Evolutionary conservation across 2,888 invertebrate genomes (phyloP), one percentile per base, ranked within the genome.

Genomic region (Cephus sareptanus): DNA sequence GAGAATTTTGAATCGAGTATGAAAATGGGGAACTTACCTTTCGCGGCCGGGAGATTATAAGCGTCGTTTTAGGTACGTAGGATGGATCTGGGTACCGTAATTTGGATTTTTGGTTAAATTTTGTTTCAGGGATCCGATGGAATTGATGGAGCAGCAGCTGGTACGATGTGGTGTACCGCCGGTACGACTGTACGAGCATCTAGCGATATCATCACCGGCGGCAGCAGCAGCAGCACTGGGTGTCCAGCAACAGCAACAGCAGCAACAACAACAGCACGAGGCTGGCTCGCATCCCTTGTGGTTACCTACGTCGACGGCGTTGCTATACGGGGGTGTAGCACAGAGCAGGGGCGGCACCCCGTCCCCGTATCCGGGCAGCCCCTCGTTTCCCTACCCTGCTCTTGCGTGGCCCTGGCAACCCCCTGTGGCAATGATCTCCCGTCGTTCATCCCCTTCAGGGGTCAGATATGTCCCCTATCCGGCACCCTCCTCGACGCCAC

Each of bases 381-480:
- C 86, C 15, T 80, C 87, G 11, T 89, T 89, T 73, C 84, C 88
- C 13, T 89, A 89, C 79, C 82, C 86, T 13, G 87, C 88, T 56
- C 83, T 90, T 13, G 86, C 89, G 79, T 91, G 90, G 90, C 87
- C 90, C 81, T 91, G 91, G 91, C 91, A 90, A 84, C 90, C 90
- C 71, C 84, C 87, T 71, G 86, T 89, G 77, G 85, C 90, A 75
- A 89, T 89, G 79, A 88, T 89, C 83, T 88, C 90, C 69, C 86
- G 89, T 77, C 87, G 89, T 79, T 85, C 90, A 76, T 90, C 91
- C 76, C 89, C 91, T 74, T 87, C 87, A 80, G 94, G 82, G 77
- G 82, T 88, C 79, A 89, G 89, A 85, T 89, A 89, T 83, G 86
- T 86, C 70, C 89, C 89, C 78, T 89, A 89, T 78, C 89, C 88